Evolutionary conservation across 2,888 invertebrate species (phyloP).

Genomic region (Notocelia uddmanniana): DNA sequence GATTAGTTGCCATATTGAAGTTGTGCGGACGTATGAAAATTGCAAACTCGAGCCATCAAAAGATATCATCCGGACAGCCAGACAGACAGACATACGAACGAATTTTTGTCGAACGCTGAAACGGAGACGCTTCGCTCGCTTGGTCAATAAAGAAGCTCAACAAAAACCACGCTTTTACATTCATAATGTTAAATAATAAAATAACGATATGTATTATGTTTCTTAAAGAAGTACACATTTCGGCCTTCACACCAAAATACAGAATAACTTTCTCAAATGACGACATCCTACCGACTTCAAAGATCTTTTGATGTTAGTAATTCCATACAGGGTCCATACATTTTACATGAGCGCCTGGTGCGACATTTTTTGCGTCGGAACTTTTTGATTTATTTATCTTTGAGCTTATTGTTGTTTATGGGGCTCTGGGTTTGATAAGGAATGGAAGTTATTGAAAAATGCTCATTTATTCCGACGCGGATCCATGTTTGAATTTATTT

Average conservation of each 20-base stretch:
- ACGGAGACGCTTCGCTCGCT: too few species aligned
- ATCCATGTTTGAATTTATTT: neutral
- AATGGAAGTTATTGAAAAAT: conserved; percentile 4
- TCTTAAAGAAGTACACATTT: neutral
- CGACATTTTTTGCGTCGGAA: conserved; percentile 42
- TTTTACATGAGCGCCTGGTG: conserved; percentile 39
- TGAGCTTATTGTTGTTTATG: conserved; percentile 37
- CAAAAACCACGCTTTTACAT: too few species aligned
- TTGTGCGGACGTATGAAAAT: too few species aligned
- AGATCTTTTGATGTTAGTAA: conserved; percentile 42
- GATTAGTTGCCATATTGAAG: too few species aligned
- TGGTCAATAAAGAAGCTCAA: too few species aligned
- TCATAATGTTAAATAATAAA: neutral
- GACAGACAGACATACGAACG: too few species aligned
- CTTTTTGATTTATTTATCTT: conserved; percentile 44
- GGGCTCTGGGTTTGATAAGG: conserved; percentile 9
- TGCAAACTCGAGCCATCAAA: too few species aligned
- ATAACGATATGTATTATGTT: neutral
- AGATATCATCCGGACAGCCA: too few species aligned
- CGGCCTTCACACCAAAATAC: neutral
- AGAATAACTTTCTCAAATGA: conserved; percentile 3
- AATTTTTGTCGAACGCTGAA: too few species aligned
- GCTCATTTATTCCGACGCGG: neutral
- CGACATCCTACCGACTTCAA: conserved; percentile 24
- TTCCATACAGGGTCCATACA: conserved; percentile 43